Percentiles rank a stretch among this genome's conserved stretches.
Evolutionary conservation across 1,140 invertebrate genomes (phyloP).

Genomic region (Penaeus indicus): DNA sequence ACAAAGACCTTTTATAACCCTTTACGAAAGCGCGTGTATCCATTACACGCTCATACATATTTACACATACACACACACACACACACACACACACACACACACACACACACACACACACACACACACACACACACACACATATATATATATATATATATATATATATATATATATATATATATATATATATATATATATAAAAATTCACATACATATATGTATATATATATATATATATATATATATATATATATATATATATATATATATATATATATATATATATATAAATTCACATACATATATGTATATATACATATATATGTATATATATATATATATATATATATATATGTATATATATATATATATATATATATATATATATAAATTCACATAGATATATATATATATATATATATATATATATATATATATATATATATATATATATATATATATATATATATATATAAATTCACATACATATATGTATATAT

Average conservation of each 20-base stretch:
- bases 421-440: background rate
- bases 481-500: background rate
- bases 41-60: background rate
- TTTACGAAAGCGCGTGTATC: background rate
- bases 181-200: conserved; percentile 26
- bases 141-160: background rate
- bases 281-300: background rate
- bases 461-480: background rate
- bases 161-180: conserved; percentile 13
- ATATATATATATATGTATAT: background rate
- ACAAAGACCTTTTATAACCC: background rate
- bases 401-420: conserved; percentile 4
- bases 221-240: conserved; percentile 20
- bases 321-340: background rate
- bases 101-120: background rate
- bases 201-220: conserved; percentile 5
- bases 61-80: background rate
- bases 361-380: background rate
- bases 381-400: background rate
- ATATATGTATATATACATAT: conserved; percentile 8
- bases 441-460: background rate
- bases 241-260: background rate
- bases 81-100: background rate
- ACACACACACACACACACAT: conserved; percentile 4
- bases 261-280: background rate